These are phyloP conservation scores for Macaca mulatta DNA, from an alignment of 2,113 vertebrate species.

Conservation along the genomic window DNA sequence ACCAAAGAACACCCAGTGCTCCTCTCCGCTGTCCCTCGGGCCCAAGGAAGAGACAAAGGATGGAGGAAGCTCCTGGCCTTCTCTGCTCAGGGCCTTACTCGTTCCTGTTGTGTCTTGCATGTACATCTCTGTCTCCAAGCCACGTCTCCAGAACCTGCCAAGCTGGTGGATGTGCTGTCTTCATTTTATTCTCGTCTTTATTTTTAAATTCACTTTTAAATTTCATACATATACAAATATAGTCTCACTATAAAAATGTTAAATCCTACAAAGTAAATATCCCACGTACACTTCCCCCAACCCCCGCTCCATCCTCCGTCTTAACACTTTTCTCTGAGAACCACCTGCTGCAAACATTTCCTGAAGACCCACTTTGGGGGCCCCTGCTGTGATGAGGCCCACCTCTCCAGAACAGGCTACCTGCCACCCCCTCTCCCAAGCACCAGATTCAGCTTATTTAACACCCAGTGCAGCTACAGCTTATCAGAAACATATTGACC, in stretches of 20 bases:
- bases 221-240: background rate
- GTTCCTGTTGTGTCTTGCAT: background rate
- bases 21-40: background rate
- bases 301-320: background rate
- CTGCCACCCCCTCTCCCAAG: background rate
- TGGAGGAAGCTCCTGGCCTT: too few relatives aligned
- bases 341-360: background rate
- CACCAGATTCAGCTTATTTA: background rate
- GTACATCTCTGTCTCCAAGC: background rate
- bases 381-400: background rate
- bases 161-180: background rate
- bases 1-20: background rate
- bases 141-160: fast-evolving
- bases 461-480: background rate
- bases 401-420: background rate
- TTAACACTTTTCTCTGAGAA: background rate
- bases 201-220: background rate
- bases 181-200: background rate
- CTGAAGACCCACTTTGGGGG: background rate
- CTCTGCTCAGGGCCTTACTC: fast-evolving
- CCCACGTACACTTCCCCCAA: background rate
- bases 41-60: too few relatives aligned
- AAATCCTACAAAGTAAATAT: background rate
- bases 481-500: background rate
- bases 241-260: background rate